Evolutionary conservation across 1,140 invertebrate species (phyloP), one percentile per base, ranked within the genome.

Genomic region (Macrosteles quadrilineatus): DNA sequence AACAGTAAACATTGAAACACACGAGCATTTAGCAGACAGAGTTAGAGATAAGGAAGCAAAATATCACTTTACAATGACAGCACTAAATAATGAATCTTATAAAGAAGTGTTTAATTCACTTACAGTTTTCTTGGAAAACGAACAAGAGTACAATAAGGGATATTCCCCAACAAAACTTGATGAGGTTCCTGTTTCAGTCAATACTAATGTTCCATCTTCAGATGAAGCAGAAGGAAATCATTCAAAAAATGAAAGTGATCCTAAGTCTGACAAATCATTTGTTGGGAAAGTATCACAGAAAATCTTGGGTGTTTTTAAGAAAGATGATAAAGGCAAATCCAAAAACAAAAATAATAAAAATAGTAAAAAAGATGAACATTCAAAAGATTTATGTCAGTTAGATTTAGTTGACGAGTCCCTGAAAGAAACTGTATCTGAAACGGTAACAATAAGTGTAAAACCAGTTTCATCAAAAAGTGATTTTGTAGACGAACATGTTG

Each of bases 241-340:
- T 9, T 59, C 55, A 6, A 59, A 23, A 59, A 59, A 25, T 59
- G 55, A 59, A 59, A 59, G 55, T 30, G 55, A 59, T 6, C 25
- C 21, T 4, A 66, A 45, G 40, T 43, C 63, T 45, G 67, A 69
- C n/a, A 69, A 57, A 36, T 69, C 47, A 21, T 57, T 57, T 57
- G 36, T 69, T 21, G 67, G 53, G 17, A 57, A 69, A 43, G 32
- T 57, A n/a, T 43, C 53, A 23, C 27, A 69, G 25, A 57, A 25
- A 29, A 23, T 57, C 1, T 62, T 57, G 32, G 67, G 53, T 21
- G 67, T 69, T 21, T 57, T 69, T 36, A 57, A 71, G 21, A 55
- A 36, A 59, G 65, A 59, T 59, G 31, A 66, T 12, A 70, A 64
- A 47, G 62, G 19, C 12, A 70, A 62, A 30, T 57, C 29, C 9